Conservation (phyloP, 2,888 invertebrate genomes). For the Tryphoninae sp. region DNA sequence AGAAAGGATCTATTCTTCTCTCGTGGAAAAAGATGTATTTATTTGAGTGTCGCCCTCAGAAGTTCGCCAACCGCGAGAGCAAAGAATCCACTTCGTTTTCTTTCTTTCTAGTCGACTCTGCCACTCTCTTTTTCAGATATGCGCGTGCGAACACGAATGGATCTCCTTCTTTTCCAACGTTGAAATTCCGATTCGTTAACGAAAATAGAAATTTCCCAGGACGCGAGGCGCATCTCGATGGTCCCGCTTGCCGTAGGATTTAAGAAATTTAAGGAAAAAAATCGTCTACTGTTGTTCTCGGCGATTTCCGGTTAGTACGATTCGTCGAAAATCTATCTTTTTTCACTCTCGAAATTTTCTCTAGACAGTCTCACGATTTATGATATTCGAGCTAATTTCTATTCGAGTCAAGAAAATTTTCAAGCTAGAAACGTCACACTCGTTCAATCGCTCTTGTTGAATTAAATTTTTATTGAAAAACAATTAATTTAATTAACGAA, state of each 20-base stretch:
- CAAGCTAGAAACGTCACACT: too few species aligned
- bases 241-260: too few species aligned
- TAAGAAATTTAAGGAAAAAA: too few species aligned
- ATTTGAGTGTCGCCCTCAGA: slow-evolving; percentile 65
- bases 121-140: slow-evolving; percentile 27
- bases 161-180: slow-evolving; percentile 11
- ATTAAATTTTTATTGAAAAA: too few species aligned
- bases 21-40: slow-evolving; percentile 64
- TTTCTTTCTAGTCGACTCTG: slow-evolving; percentile 40
- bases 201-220: slow-evolving; percentile 22
- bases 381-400: too few species aligned
- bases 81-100: slow-evolving; percentile 53
- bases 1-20: slow-evolving; percentile 69
- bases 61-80: slow-evolving; percentile 56
- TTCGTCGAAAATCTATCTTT: background rate
- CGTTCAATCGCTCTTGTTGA: too few species aligned
- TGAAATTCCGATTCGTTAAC: slow-evolving; percentile 48
- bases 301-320: too few species aligned
- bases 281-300: too few species aligned
- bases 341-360: background rate
- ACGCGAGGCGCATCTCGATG: background rate
- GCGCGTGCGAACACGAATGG: slow-evolving; percentile 6
- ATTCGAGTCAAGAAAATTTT: too few species aligned
- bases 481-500: background rate
- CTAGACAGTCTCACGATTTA: too few species aligned